A percentile compares a stretch with the other conserved stretches of the same genome.
phyloP scores from a whole-genome alignment of 2,113 vertebrate genomes.

The Pteropus alecto region DNA sequence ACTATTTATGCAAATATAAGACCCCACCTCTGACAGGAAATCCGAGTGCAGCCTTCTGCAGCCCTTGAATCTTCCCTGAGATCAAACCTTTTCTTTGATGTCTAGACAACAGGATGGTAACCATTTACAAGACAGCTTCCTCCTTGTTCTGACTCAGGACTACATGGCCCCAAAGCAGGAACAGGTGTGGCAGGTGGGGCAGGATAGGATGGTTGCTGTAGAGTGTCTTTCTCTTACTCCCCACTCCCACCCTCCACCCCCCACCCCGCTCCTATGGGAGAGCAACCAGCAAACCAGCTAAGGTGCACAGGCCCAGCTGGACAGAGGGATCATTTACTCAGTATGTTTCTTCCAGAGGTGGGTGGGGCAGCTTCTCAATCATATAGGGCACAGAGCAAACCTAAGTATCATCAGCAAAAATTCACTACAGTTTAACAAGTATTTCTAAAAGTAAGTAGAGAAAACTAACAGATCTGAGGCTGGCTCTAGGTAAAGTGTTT shows the following conservation, averaged over 20 bases:
- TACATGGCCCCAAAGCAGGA: conserved; percentile 8
- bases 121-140: conserved; percentile 63
- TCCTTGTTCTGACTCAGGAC: conserved; percentile 40
- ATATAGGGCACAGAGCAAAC: not conserved
- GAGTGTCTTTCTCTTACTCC: not conserved
- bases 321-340: not conserved
- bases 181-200: not conserved
- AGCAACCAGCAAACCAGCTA: not conserved
- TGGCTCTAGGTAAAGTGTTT: not conserved
- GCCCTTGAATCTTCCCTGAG: conserved; percentile 24
- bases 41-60: conserved; percentile 20
- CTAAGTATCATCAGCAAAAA: conserved; percentile 26
- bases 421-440: not conserved
- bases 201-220: not conserved
- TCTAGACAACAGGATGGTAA: conserved; percentile 74
- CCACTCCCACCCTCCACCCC: not conserved
- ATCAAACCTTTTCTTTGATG: conserved; percentile 55
- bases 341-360: not conserved
- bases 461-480: conserved; percentile 19
- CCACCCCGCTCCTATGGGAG: not conserved
- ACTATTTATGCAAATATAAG: conserved; percentile 40
- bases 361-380: not conserved
- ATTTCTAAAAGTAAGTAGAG: not conserved
- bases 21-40: conserved; percentile 48
- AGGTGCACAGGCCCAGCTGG: not conserved